Conservation (phyloP, 2,797 vertebrate species). For the Kryptolebias ocellatus region DNA sequence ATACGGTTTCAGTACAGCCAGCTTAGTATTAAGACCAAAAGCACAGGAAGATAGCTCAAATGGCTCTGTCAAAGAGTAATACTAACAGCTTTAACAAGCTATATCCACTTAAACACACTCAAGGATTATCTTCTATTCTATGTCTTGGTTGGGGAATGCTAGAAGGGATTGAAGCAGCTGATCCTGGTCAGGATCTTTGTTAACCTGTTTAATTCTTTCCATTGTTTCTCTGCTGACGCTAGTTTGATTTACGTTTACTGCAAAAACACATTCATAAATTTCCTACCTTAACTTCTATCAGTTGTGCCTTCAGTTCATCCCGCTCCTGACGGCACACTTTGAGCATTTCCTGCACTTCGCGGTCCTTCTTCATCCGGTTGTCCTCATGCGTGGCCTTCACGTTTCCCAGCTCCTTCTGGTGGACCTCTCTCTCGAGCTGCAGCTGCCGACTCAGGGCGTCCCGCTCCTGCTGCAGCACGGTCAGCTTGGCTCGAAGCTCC, state of each 20-base stretch:
- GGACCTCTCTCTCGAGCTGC: constrained; percentile 89
- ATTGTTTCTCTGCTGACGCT: background rate
- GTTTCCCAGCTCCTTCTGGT: constrained; percentile 85
- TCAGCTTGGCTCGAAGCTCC: constrained; percentile 81
- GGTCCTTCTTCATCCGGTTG: constrained; percentile 71
- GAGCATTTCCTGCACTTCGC: constrained; percentile 81
- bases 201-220: background rate
- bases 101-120: background rate
- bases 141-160: background rate
- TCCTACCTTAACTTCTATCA: constrained; percentile 86
- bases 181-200: too few species aligned
- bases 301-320: constrained; percentile 81
- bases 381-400: constrained; percentile 78
- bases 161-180: too few species aligned
- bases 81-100: background rate
- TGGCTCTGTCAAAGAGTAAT: background rate
- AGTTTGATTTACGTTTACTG: background rate
- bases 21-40: background rate
- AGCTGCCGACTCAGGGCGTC: constrained; percentile 82
- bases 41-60: background rate
- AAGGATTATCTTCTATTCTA: background rate
- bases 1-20: background rate
- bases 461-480: constrained; percentile 80
- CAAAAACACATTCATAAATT: background rate
- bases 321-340: constrained; percentile 83